A percentile compares a stretch with the other conserved stretches of the same genome.
These are phyloP conservation scores for Cyanocitta stelleri DNA, from an alignment of 2,113 vertebrate species.

Conservation along the genomic window DNA sequence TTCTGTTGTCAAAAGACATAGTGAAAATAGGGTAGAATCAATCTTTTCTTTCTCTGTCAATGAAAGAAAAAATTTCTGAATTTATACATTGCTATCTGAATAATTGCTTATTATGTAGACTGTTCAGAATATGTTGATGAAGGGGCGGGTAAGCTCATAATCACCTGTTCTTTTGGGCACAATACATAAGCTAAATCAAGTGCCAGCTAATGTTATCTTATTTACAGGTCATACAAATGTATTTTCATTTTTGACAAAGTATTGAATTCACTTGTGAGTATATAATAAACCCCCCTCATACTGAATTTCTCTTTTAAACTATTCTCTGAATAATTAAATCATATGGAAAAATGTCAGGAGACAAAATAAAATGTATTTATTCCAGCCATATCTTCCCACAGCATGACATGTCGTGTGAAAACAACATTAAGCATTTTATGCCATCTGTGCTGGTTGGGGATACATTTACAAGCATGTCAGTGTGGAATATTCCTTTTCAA, in stretches of 20 bases:
- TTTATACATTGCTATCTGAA: constrained; percentile 37
- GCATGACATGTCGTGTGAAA: constrained; percentile 66
- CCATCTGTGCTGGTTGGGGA: constrained; percentile 72
- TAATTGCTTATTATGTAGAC: constrained; percentile 37
- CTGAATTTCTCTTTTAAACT: not conserved
- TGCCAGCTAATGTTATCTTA: constrained; percentile 57
- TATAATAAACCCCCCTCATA: constrained; percentile 44
- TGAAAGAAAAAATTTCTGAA: constrained; percentile 54
- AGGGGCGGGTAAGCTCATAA: constrained; percentile 58
- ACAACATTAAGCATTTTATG: constrained; percentile 69
- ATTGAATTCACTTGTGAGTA: constrained; percentile 25
- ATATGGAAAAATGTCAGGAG: constrained; percentile 70
- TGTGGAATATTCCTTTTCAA: constrained; percentile 54
- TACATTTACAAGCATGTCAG: constrained; percentile 47
- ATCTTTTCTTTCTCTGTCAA: constrained; percentile 22
- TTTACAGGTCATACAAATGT: constrained; percentile 53
- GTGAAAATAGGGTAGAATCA: constrained; percentile 23
- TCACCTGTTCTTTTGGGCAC: constrained; percentile 64
- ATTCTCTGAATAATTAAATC: constrained; percentile 71
- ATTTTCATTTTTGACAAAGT: constrained; percentile 45
- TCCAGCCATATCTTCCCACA: constrained; percentile 70
- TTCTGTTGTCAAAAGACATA: not conserved
- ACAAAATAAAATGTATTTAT: constrained; percentile 75
- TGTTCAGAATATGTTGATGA: constrained; percentile 38
- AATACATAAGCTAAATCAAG: constrained; percentile 58